Evolutionary conservation across 2,113 vertebrate species (phyloP), one percentile per base, ranked within the genome.

Genomic region (Ochotona curzoniae): DNA sequence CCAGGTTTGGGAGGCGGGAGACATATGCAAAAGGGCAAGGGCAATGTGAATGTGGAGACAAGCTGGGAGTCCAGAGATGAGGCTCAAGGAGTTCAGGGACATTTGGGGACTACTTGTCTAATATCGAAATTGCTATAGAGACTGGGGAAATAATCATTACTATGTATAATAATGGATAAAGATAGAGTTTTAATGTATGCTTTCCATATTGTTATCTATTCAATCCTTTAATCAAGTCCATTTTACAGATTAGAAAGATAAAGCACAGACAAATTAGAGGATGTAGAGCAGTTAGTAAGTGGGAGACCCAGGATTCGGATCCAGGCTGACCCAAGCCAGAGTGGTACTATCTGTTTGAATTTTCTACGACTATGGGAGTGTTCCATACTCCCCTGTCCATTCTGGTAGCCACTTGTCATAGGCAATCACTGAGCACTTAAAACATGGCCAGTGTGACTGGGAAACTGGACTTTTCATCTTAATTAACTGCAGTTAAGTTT

Each of bases 401-500:
- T 18, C 44, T 23, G 12, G 61, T 21, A 71, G 69, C 23, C 74
- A 28, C 25, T 35, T 35, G 61, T 61, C 25, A 23, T 9, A 7
- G 18, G 11, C 70, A 49, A n/a, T 35, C 28, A 57, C 8, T 60
- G 44, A 76, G 47, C 17, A 32, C 21, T 60, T 94, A 51, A 47
- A 90, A 44, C 47, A n/a, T 47, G 35, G 57, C 28, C 49, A 74
- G 35, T 15, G 57, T 74, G 86, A 81, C 23, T 26, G 66, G 76
- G 15, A 78, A 57, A n/a, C 17, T 78, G 21, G 23, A 75, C 32
- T 81, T 87, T 69, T 32, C 30, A 49, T 54, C 78, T 70, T 49
- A 70, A 60, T 75, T 76, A 35, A 82, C 69, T 96, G 83, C 44
- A 88, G 84, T 69, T 60, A 47, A 69, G n/a, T 70, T 83, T 79